phyloP scores from a whole-genome alignment of 2,113 vertebrate species.

The Pongo abelii region DNA sequence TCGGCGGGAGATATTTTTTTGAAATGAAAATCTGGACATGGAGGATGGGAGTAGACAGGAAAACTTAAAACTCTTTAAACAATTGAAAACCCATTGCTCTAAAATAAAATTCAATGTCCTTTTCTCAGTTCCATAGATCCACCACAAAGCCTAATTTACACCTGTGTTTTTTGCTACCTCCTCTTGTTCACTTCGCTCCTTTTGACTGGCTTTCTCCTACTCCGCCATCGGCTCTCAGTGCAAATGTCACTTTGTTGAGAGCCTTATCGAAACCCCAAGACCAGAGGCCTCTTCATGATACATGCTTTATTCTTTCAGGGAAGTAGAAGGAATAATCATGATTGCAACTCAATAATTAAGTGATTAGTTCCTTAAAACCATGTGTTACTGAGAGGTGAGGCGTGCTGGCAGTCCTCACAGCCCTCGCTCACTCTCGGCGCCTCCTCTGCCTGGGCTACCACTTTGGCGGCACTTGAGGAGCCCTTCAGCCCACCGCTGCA shows the following conservation, averaged over 20 bases:
- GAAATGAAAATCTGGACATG: neutral
- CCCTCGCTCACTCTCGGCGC: too few species aligned
- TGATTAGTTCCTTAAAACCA: neutral
- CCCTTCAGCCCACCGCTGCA: too few species aligned
- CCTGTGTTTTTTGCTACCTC: neutral
- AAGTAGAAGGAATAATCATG: neutral
- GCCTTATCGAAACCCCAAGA: neutral
- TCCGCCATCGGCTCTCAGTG: neutral
- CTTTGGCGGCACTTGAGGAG: too few species aligned
- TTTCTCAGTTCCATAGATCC: neutral
- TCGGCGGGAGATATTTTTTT: neutral
- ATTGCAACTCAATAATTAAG: neutral
- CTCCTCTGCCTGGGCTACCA: too few species aligned
- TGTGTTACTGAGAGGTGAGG: neutral
- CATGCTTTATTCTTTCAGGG: neutral
- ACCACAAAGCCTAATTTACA: neutral
- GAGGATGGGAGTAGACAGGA: neutral
- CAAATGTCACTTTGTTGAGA: neutral
- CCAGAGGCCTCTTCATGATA: neutral
- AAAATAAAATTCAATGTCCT: neutral
- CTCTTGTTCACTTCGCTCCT: too few species aligned
- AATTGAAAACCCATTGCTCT: neutral
- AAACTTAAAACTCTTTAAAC: neutral
- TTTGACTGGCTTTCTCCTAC: neutral
- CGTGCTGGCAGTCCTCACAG: too few species aligned